A percentile compares a stretch with the other conserved stretches of the same genome.
phyloP scores from a whole-genome alignment of 2,888 invertebrate genomes.

The Fabriciana adippe region DNA sequence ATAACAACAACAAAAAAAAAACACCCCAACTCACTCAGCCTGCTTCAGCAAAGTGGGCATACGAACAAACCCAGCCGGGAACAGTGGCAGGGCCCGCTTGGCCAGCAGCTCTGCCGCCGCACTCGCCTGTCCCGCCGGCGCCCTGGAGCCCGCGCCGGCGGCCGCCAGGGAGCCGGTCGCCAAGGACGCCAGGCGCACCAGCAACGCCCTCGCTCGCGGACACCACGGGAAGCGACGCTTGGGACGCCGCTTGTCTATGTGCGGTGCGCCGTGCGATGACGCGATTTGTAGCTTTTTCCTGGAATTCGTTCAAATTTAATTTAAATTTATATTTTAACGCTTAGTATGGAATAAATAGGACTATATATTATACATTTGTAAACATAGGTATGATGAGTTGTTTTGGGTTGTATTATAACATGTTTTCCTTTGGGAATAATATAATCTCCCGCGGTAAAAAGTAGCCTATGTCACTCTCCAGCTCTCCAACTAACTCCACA shows the following conservation, averaged over 20 bases:
- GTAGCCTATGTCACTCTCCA: too few species aligned
- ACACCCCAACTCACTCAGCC: slow-evolving; percentile 63
- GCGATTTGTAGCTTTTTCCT: slow-evolving; percentile 69
- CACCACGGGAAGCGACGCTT: slow-evolving; percentile 89
- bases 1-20: not conserved
- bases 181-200: slow-evolving; percentile 51
- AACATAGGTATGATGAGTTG: too few species aligned
- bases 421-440: too few species aligned
- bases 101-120: slow-evolving; percentile 75
- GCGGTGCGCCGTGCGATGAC: slow-evolving; percentile 73
- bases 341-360: not conserved
- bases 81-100: slow-evolving; percentile 83
- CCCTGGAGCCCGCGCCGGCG: slow-evolving; percentile 15
- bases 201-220: slow-evolving; percentile 51
- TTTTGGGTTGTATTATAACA: too few species aligned
- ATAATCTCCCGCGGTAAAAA: too few species aligned
- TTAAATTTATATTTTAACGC: not conserved
- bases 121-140: not conserved
- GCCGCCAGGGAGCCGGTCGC: too few species aligned
- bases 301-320: slow-evolving; percentile 22
- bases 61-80: slow-evolving; percentile 86
- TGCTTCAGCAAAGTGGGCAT: slow-evolving; percentile 79
- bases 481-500: too few species aligned
- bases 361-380: too few species aligned
- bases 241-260: slow-evolving; percentile 81